Percentiles rank a stretch among this genome's conserved stretches.
Conservation (phyloP, 2,113 vertebrate genomes). For the Labeo rohita region DNA sequence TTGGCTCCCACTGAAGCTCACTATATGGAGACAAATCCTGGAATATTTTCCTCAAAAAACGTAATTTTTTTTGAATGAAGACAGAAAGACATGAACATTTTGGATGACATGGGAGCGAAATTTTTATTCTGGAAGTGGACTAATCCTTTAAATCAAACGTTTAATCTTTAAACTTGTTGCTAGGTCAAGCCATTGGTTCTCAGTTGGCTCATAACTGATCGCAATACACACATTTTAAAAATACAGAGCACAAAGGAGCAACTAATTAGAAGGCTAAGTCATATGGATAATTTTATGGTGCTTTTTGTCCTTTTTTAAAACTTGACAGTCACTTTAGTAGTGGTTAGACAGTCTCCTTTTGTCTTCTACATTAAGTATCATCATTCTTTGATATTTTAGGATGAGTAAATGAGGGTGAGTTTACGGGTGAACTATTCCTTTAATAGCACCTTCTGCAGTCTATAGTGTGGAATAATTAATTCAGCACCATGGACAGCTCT, state of each 20-base stretch:
- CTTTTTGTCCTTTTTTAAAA: background rate
- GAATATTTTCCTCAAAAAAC: too few relatives aligned
- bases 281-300: background rate
- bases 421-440: background rate
- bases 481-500: constrained; percentile 68
- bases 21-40: too few relatives aligned
- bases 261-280: background rate
- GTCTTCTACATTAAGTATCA: background rate
- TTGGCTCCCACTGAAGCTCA: too few relatives aligned
- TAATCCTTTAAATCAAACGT: background rate
- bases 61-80: too few relatives aligned
- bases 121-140: too few relatives aligned
- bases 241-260: background rate
- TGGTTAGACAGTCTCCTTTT: background rate
- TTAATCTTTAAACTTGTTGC: background rate
- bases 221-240: background rate
- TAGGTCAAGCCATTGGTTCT: background rate
- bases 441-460: background rate
- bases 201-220: background rate
- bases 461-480: background rate
- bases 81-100: too few relatives aligned
- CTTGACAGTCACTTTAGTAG: background rate
- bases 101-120: too few relatives aligned
- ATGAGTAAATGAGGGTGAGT: background rate
- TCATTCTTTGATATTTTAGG: background rate